Conservation (phyloP, 2,888 invertebrate genomes). For the Melipona bicolor region DNA sequence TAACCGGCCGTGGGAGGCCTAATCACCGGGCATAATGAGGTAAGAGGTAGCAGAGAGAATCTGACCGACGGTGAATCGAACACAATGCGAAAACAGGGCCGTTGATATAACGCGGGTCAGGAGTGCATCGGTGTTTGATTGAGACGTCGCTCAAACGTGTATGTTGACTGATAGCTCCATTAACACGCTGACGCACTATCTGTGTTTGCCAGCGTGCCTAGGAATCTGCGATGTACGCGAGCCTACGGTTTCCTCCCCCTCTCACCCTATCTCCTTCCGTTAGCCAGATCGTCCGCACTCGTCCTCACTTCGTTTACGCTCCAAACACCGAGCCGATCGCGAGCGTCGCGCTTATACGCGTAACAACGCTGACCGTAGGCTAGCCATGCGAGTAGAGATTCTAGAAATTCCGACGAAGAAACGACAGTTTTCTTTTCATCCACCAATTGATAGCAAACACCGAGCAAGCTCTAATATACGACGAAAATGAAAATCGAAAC, state of each 20-base stretch:
- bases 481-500: background rate
- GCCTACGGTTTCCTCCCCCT: conserved; percentile 24
- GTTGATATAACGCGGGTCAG: conserved; percentile 64
- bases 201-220: conserved; percentile 70
- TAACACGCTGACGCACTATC: conserved; percentile 76
- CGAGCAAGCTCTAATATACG: too few relatives aligned
- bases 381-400: conserved; percentile 14
- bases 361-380: conserved; percentile 14
- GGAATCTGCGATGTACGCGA: conserved; percentile 51
- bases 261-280: background rate
- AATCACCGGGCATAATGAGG: conserved; percentile 60
- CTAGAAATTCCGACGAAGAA: background rate
- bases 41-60: conserved; percentile 58
- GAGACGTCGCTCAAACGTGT: conserved; percentile 78
- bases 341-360: background rate
- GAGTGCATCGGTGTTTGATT: conserved; percentile 76
- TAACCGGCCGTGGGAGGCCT: conserved; percentile 49
- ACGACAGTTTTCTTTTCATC: too few relatives aligned
- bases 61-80: conserved; percentile 56
- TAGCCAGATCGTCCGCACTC: conserved; percentile 12
- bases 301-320: conserved; percentile 17
- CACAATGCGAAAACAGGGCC: conserved; percentile 62
- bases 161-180: conserved; percentile 80
- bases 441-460: background rate
- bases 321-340: conserved; percentile 8